Conservation (phyloP, 2,113 vertebrate species). For the Deroptyus accipitrinus region DNA sequence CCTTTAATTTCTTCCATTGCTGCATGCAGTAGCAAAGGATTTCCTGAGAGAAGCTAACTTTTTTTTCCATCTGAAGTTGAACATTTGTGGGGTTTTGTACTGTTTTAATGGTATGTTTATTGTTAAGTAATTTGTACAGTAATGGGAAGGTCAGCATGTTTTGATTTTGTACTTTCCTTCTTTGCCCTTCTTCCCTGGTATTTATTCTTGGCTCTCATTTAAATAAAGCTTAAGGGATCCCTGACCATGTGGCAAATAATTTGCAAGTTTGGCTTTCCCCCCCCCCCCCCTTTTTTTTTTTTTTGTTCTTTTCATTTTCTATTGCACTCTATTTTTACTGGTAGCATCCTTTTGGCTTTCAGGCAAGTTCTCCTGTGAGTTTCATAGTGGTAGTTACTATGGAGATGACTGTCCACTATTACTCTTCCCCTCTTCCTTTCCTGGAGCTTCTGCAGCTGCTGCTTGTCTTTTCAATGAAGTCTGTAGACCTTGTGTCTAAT, state of each 20-base stretch:
- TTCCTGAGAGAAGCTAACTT: not conserved
- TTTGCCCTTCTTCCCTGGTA: not conserved
- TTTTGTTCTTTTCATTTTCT: not conserved
- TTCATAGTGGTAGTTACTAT: constrained; percentile 62
- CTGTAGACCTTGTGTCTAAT: not conserved
- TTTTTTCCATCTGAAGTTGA: not conserved
- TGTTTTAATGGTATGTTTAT: constrained; percentile 18
- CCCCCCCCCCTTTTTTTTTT: too few species aligned
- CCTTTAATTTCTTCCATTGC: not conserved
- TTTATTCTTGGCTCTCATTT: constrained; percentile 29
- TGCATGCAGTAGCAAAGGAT: not conserved
- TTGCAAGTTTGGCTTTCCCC: not conserved
- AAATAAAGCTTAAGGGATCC: constrained; percentile 45
- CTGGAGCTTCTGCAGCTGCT: constrained; percentile 20
- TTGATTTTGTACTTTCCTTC: constrained; percentile 4
- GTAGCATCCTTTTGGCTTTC: constrained; percentile 40
- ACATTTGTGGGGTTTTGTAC: not conserved
- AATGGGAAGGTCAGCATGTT: not conserved
- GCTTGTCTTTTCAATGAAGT: constrained; percentile 21
- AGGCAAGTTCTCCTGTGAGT: constrained; percentile 37
- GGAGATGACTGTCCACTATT: constrained; percentile 48
- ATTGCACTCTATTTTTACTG: constrained; percentile 7
- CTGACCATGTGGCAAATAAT: constrained; percentile 30
- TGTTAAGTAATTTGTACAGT: constrained; percentile 13
- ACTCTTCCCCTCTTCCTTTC: not conserved